Evolutionary conservation across 2,113 vertebrate genomes (phyloP), one percentile per base, ranked within the genome.

Genomic region (Ophthalmolycus amberensis): DNA sequence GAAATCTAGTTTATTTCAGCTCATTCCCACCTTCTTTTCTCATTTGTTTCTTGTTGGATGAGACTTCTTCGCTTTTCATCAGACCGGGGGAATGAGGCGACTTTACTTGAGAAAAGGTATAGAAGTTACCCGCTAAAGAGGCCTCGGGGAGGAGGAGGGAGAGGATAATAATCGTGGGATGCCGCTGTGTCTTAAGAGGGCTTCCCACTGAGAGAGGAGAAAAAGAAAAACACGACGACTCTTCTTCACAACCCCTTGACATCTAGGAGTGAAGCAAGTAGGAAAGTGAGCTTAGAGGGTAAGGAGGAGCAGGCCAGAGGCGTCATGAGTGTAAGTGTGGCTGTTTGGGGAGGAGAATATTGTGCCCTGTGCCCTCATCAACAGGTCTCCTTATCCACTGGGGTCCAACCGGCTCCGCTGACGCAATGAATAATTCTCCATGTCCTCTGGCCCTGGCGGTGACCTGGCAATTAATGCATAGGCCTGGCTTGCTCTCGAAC

Each of bases 341-440:
- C 70, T 87, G 80, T 88, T 87, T 87, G 69, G 79, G 79, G 75
- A 83, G 82, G 70, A 83, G 69, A 71, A 37, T 38, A 64, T 27
- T 42, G 52, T 73, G 71, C 77, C 80, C 84, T 40, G 84, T 68
- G 74, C 82, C 77, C 86, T 90, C 82, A 89, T 90, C 92, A 90
- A 92, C 87, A 89, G 88, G 85, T 87, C 89, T 71, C 68, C 82
- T 68, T 81, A 82, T 75, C 89, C 86, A 48, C 80, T 9, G 72
- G 75, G 89, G 85, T 85, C 80, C 69, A 52, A 70, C 22, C 22
- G 29, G 82, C 77, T 85, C 84, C 7, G 15, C 79, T 85, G 88
- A 86, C 82, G 73, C 79, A 72, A 93, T 94, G 93, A 95, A 95
- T 95, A 92, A 93, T 94, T 93, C 88, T 82, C 83, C 64, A 14